Conservation (phyloP, 2,113 vertebrate species). For the Mus pahari region DNA sequence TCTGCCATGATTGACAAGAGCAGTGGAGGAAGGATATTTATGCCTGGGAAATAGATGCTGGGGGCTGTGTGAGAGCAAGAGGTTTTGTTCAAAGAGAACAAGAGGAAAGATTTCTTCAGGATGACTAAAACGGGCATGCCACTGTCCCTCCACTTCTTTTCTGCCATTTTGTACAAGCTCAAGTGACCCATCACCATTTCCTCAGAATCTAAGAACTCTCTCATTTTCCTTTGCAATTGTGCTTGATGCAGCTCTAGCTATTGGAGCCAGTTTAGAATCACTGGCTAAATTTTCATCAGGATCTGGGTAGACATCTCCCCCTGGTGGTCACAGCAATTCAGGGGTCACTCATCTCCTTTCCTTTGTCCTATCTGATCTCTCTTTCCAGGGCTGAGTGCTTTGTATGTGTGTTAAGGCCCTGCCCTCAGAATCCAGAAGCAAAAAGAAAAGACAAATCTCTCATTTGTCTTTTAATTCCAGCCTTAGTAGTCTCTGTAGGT, state of each 20-base stretch:
- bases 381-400: background rate
- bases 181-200: background rate
- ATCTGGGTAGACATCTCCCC: background rate
- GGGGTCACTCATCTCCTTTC: background rate
- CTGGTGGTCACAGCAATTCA: constrained; percentile 46
- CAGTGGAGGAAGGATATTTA: background rate
- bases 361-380: background rate
- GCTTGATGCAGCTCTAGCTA: background rate
- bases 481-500: background rate
- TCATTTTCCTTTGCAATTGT: background rate
- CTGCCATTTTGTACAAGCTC: background rate
- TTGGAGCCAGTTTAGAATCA: background rate
- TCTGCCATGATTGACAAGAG: background rate
- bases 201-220: background rate
- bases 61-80: background rate
- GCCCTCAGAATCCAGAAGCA: background rate
- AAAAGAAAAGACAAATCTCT: background rate
- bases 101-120: background rate
- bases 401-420: background rate
- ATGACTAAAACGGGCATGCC: background rate
- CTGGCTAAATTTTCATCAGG: background rate
- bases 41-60: background rate
- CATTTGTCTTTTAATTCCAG: background rate
- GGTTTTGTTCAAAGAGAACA: background rate
- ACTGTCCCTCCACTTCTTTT: background rate